Conservation (phyloP, 2,113 vertebrate genomes). For the Hylia prasina region DNA sequence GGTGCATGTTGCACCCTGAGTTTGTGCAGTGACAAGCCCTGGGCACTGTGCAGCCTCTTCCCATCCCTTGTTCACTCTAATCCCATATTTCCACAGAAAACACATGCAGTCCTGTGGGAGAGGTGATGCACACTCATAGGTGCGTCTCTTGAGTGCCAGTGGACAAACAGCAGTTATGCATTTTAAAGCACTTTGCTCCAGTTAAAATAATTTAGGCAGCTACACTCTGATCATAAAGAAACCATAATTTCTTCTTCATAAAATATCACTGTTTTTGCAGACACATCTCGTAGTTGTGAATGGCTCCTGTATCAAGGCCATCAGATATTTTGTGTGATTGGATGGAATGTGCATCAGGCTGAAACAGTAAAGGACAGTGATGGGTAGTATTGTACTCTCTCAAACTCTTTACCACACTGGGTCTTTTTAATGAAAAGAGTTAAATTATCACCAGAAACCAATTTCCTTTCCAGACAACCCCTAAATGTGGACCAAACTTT, state of each 20-base stretch:
- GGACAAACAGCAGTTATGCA: neutral
- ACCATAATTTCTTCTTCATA: neutral
- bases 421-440: neutral
- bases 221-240: neutral
- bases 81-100: neutral
- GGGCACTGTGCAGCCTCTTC: neutral
- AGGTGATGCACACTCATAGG: neutral
- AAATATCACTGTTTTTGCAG: neutral
- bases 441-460: neutral
- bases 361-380: neutral
- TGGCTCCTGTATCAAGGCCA: neutral
- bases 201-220: neutral
- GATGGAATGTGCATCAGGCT: neutral
- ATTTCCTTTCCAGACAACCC: neutral
- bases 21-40: neutral
- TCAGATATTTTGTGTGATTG: neutral
- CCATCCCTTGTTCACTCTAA: neutral
- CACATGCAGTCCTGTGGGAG: fast-evolving
- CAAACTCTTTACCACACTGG: fast-evolving
- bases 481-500: neutral
- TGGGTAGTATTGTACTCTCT: neutral
- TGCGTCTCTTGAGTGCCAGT: neutral
- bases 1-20: fast-evolving
- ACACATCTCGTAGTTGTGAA: neutral
- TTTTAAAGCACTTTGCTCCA: neutral